Evolutionary conservation across 2,113 vertebrate genomes (phyloP).

Genomic region (Megaceryle torquata): DNA sequence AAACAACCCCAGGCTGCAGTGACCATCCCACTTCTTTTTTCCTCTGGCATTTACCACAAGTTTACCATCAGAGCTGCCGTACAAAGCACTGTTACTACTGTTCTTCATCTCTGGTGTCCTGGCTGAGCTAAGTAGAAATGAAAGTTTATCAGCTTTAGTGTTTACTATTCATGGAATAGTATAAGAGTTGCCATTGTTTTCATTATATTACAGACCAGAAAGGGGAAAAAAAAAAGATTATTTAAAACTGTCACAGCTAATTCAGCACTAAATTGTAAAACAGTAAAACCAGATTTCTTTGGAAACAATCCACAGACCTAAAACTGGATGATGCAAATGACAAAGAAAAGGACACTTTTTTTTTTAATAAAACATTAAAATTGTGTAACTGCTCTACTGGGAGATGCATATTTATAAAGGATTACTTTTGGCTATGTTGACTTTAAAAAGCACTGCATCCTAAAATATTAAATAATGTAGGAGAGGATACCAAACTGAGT

Average conservation of each 20-base stretch:
- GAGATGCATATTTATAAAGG: background rate
- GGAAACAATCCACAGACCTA: background rate
- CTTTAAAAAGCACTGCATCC: background rate
- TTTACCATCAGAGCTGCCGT: background rate
- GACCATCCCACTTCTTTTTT: background rate
- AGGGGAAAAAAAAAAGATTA: background rate
- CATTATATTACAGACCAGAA: background rate
- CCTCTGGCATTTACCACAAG: background rate
- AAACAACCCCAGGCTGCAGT: background rate
- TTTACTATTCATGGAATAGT: background rate
- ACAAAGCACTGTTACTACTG: background rate
- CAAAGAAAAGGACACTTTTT: background rate
- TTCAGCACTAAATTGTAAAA: background rate
- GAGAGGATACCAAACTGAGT: background rate
- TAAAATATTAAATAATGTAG: background rate
- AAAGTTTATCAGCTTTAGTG: background rate
- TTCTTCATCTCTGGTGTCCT: background rate
- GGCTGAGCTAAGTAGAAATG: background rate
- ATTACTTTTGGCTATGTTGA: background rate
- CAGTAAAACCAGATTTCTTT: background rate
- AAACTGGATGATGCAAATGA: background rate
- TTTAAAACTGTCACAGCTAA: background rate
- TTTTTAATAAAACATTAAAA: background rate
- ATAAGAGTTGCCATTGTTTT: background rate
- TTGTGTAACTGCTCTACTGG: background rate